Conservation (phyloP, 2,797 vertebrate genomes). For the Vespertilio murinus region DNA sequence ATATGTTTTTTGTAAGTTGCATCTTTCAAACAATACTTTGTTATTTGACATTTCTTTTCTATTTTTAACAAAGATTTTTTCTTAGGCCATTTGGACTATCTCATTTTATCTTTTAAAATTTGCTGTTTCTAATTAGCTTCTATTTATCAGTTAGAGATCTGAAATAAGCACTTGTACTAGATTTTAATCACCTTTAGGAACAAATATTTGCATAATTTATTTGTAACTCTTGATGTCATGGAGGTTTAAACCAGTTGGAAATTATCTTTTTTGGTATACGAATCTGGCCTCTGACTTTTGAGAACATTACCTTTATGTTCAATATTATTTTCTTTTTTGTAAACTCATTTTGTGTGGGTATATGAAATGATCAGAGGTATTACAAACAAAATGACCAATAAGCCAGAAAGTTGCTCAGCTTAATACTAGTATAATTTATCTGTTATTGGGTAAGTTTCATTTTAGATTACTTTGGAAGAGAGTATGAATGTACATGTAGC, state of each 20-base stretch:
- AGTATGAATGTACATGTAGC: background rate
- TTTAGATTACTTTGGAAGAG: conserved; percentile 15
- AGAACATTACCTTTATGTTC: conserved; percentile 57
- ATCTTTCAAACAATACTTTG: background rate
- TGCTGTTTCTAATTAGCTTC: conserved; percentile 48
- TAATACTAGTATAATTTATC: conserved; percentile 31
- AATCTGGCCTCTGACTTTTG: conserved; percentile 62
- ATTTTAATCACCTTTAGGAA: conserved; percentile 55
- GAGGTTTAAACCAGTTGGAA: conserved; percentile 39
- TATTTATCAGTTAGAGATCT: conserved; percentile 35
- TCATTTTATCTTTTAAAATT: conserved; percentile 27
- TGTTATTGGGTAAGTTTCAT: conserved; percentile 23
- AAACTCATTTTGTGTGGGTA: conserved; percentile 59
- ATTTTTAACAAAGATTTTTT: conserved; percentile 33
- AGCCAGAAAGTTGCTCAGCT: conserved; percentile 43
- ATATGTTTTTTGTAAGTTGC: background rate
- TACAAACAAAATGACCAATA: conserved; percentile 57
- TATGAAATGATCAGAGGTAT: conserved; percentile 67
- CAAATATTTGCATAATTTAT: conserved; percentile 66
- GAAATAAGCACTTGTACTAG: conserved; percentile 47
- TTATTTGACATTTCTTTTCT: conserved; percentile 35
- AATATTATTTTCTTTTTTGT: conserved; percentile 58
- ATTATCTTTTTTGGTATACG: conserved; percentile 36
- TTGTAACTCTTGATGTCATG: background rate
- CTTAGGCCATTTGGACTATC: background rate